Conservation (phyloP, 2,113 vertebrate genomes). For the Ictalurus punctatus region DNA sequence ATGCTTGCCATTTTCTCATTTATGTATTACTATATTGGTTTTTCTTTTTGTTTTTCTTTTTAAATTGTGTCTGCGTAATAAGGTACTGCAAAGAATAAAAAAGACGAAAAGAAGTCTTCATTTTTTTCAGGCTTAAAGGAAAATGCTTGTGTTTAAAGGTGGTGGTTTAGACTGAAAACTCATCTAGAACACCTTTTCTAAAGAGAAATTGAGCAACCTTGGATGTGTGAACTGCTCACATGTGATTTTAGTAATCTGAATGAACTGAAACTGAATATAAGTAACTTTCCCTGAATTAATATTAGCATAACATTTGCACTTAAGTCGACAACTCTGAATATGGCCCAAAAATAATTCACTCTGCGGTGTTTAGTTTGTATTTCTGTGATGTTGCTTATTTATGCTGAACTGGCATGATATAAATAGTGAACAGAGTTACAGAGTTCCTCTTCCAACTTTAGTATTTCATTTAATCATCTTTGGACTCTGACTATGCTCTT, state of each 20-base stretch:
- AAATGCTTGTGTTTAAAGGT: background rate
- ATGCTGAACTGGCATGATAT: background rate
- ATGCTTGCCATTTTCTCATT: background rate
- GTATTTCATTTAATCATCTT: slow-evolving; percentile 21
- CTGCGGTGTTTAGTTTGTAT: background rate
- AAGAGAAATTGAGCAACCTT: background rate
- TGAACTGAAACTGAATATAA: background rate
- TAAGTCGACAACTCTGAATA: background rate
- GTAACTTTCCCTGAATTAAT: background rate
- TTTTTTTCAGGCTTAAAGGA: background rate
- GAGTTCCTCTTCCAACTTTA: background rate
- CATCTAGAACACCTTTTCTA: background rate
- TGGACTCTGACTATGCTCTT: background rate
- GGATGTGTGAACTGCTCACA: background rate
- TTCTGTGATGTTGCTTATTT: background rate
- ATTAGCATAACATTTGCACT: background rate
- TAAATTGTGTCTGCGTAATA: background rate
- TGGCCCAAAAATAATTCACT: background rate
- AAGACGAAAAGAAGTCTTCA: too few relatives aligned
- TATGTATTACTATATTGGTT: background rate
- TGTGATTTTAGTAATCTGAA: background rate
- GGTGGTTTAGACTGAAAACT: background rate
- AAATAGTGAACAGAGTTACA: slow-evolving; percentile 5
- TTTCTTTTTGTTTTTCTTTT: background rate
- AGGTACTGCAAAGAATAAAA: too few relatives aligned